A percentile compares a stretch with the other conserved stretches of the same genome.
These are phyloP conservation scores for Electrophaes corylata DNA, from an alignment of 2,888 invertebrate species.

Conservation along the genomic window DNA sequence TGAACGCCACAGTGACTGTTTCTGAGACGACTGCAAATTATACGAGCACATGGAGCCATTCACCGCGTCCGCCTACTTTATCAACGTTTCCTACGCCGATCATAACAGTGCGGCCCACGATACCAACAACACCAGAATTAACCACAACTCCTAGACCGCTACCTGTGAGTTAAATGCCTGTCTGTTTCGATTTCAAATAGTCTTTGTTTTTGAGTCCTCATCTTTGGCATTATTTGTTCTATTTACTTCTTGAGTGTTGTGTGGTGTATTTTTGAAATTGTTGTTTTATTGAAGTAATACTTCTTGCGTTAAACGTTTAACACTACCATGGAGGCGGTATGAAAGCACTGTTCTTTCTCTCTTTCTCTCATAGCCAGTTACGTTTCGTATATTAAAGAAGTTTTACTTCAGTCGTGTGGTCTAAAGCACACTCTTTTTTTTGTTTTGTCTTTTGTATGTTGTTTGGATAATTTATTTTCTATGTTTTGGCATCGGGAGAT, in stretches of 20 bases:
- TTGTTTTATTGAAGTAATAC: not conserved
- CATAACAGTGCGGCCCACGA: conserved; percentile 3
- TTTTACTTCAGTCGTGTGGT: no score
- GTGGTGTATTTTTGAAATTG: not conserved
- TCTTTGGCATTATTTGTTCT: not conserved
- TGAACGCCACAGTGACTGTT: not conserved
- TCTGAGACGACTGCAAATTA: not conserved
- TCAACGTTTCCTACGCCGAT: conserved; percentile 5
- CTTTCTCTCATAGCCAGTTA: no score
- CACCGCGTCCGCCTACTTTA: not conserved
- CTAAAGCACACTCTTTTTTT: no score
- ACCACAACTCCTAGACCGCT: conserved; percentile 1
- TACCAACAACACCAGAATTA: conserved; percentile 9
- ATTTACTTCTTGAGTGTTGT: not conserved
- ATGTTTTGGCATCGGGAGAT: not conserved
- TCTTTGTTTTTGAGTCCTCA: not conserved
- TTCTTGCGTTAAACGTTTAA: no score
- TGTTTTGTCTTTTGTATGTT: not conserved
- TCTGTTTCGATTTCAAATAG: not conserved
- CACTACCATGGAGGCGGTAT: no score
- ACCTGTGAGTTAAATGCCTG: conserved; percentile 17
- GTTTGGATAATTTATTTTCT: not conserved
- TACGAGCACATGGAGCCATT: not conserved
- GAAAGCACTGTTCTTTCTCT: no score
- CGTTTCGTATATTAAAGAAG: no score